These are phyloP conservation scores for Cichladusa arquata DNA, from an alignment of 2,113 vertebrate genomes.

Conservation along the genomic window DNA sequence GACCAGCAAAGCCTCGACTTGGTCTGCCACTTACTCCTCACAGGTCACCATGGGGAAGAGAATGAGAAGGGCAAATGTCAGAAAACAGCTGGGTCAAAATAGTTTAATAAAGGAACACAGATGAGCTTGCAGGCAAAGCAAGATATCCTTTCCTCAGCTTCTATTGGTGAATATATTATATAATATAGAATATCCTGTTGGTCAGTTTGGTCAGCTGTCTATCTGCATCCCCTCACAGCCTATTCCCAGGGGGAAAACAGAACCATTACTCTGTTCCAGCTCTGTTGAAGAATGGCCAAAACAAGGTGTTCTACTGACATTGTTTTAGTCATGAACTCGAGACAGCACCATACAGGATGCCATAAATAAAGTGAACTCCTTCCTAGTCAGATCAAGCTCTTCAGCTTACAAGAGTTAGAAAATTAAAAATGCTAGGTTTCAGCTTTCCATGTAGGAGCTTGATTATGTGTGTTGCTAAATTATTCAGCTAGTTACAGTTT, in stretches of 20 bases:
- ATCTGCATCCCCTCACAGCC: background rate
- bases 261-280: background rate
- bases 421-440: background rate
- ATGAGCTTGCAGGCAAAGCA: background rate
- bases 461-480: background rate
- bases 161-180: background rate
- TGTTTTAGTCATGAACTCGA: background rate
- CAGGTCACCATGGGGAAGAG: background rate
- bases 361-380: background rate
- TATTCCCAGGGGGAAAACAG: fast-evolving
- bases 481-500: background rate
- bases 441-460: background rate
- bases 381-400: background rate
- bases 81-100: background rate
- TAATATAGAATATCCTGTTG: background rate
- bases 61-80: background rate
- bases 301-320: background rate
- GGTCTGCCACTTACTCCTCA: background rate
- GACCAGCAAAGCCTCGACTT: background rate
- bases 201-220: background rate
- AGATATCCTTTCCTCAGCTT: background rate
- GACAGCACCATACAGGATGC: background rate
- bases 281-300: background rate
- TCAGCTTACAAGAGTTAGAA: background rate
- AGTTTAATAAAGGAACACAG: background rate